These are phyloP conservation scores for Vidua macroura DNA, from an alignment of 2,113 vertebrate species.

Conservation along the genomic window DNA sequence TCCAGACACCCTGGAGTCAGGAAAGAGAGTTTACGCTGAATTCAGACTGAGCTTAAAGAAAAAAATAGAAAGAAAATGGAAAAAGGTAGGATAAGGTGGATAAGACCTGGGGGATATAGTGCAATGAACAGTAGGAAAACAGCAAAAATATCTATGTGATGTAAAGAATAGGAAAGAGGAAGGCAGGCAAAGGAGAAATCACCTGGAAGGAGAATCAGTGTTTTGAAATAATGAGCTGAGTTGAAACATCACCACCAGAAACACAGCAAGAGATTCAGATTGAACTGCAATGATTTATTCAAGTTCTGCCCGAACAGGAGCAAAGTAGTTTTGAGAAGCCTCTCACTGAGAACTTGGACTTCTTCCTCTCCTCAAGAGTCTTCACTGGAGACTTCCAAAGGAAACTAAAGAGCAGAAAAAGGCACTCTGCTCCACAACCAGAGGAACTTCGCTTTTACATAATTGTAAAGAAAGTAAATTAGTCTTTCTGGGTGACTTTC, in stretches of 20 bases:
- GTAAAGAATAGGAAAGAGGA: neutral
- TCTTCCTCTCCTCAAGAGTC: neutral
- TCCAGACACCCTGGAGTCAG: neutral
- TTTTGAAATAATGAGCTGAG: neutral
- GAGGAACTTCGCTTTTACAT: neutral
- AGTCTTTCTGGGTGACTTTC: neutral
- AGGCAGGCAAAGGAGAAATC: neutral
- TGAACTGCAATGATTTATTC: neutral
- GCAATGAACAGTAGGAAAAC: neutral
- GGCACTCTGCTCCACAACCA: rapidly evolving
- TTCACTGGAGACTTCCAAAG: neutral
- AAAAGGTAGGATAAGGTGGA: neutral
- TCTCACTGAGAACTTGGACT: neutral
- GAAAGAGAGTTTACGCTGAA: neutral
- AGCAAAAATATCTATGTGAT: neutral
- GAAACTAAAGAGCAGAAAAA: neutral
- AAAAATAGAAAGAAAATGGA: neutral
- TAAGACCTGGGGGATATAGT: neutral
- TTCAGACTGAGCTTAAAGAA: neutral
- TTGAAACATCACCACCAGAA: neutral
- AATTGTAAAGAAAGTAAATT: neutral
- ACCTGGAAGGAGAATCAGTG: neutral
- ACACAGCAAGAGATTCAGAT: neutral
- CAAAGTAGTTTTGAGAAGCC: neutral
- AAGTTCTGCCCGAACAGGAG: neutral